Conservation (phyloP, 2,888 invertebrate species). For the Drosophila acutilabella region DNA sequence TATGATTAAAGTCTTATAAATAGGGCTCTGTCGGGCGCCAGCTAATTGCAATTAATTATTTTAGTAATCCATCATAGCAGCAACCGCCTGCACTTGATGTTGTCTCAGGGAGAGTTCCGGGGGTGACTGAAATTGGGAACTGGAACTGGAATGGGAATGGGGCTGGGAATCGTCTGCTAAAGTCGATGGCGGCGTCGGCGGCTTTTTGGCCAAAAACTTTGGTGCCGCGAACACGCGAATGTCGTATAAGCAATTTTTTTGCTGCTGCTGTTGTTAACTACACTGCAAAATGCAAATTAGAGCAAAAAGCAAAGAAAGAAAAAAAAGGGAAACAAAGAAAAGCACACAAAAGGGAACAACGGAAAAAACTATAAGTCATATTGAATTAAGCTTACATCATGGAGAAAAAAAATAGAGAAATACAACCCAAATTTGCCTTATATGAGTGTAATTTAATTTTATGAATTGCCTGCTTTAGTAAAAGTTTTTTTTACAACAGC, state of each 20-base stretch:
- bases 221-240: conserved; percentile 67
- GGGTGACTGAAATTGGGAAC: conserved; percentile 4
- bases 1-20: conserved; percentile 29
- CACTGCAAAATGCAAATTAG: conserved; percentile 74
- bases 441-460: conserved; percentile 24
- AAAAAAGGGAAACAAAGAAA: conserved; percentile 18
- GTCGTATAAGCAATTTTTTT: conserved; percentile 70
- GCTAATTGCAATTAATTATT: conserved; percentile 77
- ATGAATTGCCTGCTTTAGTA: conserved; percentile 17
- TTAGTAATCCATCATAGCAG: conserved; percentile 73
- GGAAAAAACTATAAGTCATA: conserved; percentile 40
- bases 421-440: conserved; percentile 26
- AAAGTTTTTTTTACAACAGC: conserved; percentile 28
- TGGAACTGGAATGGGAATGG: conserved; percentile 10
- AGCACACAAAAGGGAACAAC: conserved; percentile 3
- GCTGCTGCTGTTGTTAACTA: conserved; percentile 36
- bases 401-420: conserved; percentile 28
- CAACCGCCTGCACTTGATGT: conserved; percentile 48
- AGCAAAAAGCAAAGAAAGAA: conserved; percentile 26
- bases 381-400: conserved; percentile 58
- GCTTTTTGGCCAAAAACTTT: conserved; percentile 62
- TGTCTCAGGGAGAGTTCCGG: conserved; percentile 5
- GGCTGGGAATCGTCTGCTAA: conserved; percentile 41
- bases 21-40: conserved; percentile 49
- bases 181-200: conserved; percentile 43